These are phyloP conservation scores for Sinelater perroti DNA, from an alignment of 2,888 invertebrate genomes.

Conservation along the genomic window DNA sequence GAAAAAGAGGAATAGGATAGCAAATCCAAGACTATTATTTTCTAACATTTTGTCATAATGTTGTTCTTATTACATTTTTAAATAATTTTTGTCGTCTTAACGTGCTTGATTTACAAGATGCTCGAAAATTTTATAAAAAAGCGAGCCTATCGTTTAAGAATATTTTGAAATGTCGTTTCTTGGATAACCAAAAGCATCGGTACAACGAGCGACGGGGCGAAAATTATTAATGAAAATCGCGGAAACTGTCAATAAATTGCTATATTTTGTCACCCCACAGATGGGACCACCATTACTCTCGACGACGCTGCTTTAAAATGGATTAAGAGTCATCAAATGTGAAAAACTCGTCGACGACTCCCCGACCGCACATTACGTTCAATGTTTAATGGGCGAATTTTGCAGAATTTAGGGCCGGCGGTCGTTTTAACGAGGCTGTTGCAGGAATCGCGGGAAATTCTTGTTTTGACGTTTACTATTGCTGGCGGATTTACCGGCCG, in stretches of 20 bases:
- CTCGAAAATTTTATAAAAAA: too few species aligned
- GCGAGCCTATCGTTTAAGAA: too few species aligned
- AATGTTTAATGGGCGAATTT: slow-evolving; percentile 32
- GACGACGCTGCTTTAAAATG: slow-evolving; percentile 25
- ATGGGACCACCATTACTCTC: slow-evolving; percentile 17
- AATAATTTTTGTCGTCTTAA: too few species aligned
- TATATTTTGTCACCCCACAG: slow-evolving; percentile 17
- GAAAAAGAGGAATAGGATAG: too few species aligned
- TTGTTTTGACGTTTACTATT: slow-evolving; percentile 13
- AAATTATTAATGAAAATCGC: slow-evolving; percentile 14
- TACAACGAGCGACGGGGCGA: background rate
- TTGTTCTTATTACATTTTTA: too few species aligned
- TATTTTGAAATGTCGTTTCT: too few species aligned
- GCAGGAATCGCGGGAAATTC: slow-evolving; percentile 7
- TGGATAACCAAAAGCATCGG: too few species aligned
- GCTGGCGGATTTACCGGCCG: background rate
- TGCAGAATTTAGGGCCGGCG: slow-evolving; percentile 20
- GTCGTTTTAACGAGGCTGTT: slow-evolving; percentile 12
- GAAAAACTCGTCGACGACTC: slow-evolving; percentile 29
- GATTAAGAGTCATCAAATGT: slow-evolving; percentile 33
- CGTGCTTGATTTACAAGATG: too few species aligned
- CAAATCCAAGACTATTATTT: too few species aligned
- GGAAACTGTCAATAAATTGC: slow-evolving; percentile 18
- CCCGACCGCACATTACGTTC: slow-evolving; percentile 27
- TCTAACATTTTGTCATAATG: too few species aligned